A percentile compares a stretch with the other conserved stretches of the same genome.
phyloP scores from a whole-genome alignment of 2,888 invertebrate genomes.

The Hipparchia sbordonii region DNA sequence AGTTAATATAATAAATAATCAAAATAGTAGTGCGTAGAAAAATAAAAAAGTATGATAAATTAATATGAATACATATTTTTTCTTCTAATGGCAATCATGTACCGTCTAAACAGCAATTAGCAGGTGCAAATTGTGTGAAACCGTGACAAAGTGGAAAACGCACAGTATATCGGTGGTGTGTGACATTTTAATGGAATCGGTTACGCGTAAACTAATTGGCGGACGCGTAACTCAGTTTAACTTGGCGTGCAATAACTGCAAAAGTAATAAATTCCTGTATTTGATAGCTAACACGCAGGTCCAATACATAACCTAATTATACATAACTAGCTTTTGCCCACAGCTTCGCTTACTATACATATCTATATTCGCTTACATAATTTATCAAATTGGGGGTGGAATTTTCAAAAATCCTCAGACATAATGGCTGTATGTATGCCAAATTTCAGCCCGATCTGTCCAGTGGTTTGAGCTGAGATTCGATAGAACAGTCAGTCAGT shows the following conservation, averaged over 20 bases:
- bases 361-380: too few species aligned
- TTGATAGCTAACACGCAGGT: background rate
- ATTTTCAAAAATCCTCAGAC: too few species aligned
- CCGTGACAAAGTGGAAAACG: background rate
- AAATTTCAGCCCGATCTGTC: too few species aligned
- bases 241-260: conserved; percentile 2
- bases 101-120: background rate
- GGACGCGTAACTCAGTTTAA: background rate
- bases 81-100: background rate
- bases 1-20: too few species aligned
- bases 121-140: conserved; percentile 5
- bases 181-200: conserved; percentile 14
- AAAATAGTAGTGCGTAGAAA: too few species aligned
- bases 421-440: too few species aligned
- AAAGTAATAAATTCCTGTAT: conserved; percentile 6
- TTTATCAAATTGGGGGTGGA: too few species aligned
- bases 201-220: conserved; percentile 16
- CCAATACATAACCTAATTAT: conserved; percentile 1
- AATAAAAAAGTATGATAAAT: background rate
- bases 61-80: background rate
- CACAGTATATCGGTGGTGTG: conserved; percentile 11
- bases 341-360: too few species aligned
- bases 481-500: too few species aligned
- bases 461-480: too few species aligned
- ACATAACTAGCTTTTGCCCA: too few species aligned